Base-by-base conservation (phyloP, 1,140 invertebrate genomes). In the Orchesella cincta region DNA sequence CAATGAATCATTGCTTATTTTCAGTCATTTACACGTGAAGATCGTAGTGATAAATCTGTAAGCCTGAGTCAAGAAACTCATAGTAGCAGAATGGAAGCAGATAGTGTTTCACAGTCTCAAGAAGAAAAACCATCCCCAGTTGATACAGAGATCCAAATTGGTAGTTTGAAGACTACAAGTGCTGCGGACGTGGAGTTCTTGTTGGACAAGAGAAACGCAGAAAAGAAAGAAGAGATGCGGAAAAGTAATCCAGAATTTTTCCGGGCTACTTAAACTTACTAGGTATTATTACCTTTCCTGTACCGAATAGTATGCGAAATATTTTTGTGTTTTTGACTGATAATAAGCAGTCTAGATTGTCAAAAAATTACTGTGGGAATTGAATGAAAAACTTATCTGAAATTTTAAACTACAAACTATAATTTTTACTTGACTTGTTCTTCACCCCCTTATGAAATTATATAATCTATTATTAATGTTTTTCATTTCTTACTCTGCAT, bases 191-290 rank as follows among this genome's bases (percentile, higher is more conserved):
- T 82, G 0, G 81, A 82, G 73, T 51, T 78, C 46, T 46, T 82
- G 16, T 36, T 82, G 16, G 81, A 82, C 52, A 75, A 80, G 33
- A 34, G 77, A 67, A 82, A 82, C 51, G 81, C 81, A 20, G 54
- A 78, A 35, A 82, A 80, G 23, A 82, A 82, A 76, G 81, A 82
- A 77, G 81, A 80, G 23, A 78, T 82, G 75, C 74, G 77, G 46
- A 75, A 82, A 64, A 76, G 77, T 52, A 82, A 82, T 76, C 81
- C 78, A 12, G 81, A 82, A 18, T 82, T 82, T 75, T 82, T 82
- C 64, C 26, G 71, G 31, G 23, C 62, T 20, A 46, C 39, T 31
- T 57, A 57, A 23, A 46, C 39, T 18, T 46, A 57, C 54, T 26
- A n/a, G 20, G 8, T 46, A 20, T 46, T 67, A 16, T 18, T 26